phyloP scores from a whole-genome alignment of 30 jellyfish, hydroid and myxozoan species.

The Rhopilema esculentum region DNA sequence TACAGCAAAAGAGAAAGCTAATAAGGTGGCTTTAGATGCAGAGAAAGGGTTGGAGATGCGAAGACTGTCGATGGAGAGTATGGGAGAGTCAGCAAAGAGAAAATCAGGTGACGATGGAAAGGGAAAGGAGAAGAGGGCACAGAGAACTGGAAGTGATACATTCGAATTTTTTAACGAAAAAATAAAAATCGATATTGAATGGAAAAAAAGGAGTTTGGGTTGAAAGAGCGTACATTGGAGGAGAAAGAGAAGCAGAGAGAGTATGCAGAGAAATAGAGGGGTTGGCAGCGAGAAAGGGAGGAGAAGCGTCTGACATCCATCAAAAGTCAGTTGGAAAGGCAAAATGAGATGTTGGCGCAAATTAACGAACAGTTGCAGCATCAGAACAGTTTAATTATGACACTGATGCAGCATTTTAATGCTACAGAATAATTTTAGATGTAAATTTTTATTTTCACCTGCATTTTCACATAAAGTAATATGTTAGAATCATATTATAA shows the following conservation, averaged over 20 bases:
- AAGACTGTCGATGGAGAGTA: slow-evolving; percentile 12
- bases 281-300: background rate
- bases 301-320: background rate
- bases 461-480: too few species aligned
- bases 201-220: slow-evolving; percentile 10
- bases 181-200: slow-evolving; percentile 9
- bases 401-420: too few species aligned
- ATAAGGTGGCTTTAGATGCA: background rate
- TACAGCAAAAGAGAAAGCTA: background rate
- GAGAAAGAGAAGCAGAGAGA: background rate
- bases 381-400: too few species aligned
- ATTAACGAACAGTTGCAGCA: too few species aligned
- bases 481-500: too few species aligned
- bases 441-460: too few species aligned
- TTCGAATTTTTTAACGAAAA: background rate
- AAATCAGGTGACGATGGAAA: slow-evolving; percentile 14
- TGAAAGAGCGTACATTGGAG: slow-evolving; percentile 3
- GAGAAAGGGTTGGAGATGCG: too few species aligned
- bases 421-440: too few species aligned
- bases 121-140: slow-evolving; percentile 9
- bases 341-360: too few species aligned
- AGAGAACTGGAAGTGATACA: slow-evolving; percentile 22
- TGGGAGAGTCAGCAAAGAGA: slow-evolving; percentile 15
- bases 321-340: background rate
- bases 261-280: background rate